phyloP scores from a whole-genome alignment of 1,140 invertebrate genomes.

The Muscidifurax raptorellus region DNA sequence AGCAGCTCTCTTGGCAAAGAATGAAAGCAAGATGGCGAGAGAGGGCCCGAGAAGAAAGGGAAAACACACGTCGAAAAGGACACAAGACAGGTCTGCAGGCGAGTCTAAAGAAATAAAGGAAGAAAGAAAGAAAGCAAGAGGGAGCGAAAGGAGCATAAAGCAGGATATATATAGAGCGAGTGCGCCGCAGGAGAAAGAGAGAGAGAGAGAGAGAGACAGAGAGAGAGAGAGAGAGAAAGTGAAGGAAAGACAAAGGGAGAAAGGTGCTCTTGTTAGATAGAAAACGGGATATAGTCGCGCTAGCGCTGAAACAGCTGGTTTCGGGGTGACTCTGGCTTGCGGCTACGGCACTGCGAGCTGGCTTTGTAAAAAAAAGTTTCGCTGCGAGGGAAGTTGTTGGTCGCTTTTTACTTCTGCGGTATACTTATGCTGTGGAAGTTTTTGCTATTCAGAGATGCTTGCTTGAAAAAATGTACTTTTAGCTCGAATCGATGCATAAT shows the following conservation, averaged over 20 bases:
- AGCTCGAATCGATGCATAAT: no score
- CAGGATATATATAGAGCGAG: background rate
- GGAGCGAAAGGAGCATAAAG: background rate
- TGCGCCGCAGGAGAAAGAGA: background rate
- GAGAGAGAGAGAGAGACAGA: background rate
- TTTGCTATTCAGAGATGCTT: background rate
- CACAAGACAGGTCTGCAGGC: background rate
- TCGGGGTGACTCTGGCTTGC: background rate
- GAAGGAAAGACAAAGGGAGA: slow-evolving; percentile 41
- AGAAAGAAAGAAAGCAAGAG: background rate
- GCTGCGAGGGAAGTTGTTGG: background rate
- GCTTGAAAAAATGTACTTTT: no score
- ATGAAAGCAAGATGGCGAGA: background rate
- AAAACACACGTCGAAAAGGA: background rate
- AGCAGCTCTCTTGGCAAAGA: background rate
- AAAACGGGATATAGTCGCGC: slow-evolving; percentile 7
- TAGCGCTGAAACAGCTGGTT: background rate
- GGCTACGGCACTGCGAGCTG: background rate
- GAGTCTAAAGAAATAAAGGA: background rate
- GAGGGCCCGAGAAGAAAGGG: background rate
- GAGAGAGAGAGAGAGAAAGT: slow-evolving; percentile 42
- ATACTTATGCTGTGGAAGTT: background rate
- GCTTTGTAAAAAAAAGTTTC: background rate
- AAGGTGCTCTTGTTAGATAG: slow-evolving; percentile 19
- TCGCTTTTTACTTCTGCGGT: background rate